Evolutionary conservation across 2,113 vertebrate species (phyloP).

Genomic region (Prunella fulvescens): DNA sequence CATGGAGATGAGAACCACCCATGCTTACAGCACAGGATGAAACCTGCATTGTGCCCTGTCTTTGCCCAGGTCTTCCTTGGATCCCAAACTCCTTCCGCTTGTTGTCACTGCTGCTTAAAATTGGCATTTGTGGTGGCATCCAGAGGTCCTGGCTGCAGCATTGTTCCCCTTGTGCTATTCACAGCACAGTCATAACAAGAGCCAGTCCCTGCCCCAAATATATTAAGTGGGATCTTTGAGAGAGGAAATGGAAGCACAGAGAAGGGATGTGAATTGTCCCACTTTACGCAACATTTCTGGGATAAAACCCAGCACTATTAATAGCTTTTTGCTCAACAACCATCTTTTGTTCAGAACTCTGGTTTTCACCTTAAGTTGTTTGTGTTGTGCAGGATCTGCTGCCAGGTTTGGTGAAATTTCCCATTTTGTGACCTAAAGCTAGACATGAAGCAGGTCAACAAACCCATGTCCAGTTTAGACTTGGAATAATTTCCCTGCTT

Average conservation of each 20-base stretch:
- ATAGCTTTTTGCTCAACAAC: slow-evolving; percentile 55
- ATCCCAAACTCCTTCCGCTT: neutral
- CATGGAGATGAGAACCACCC: neutral
- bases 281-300: slow-evolving; percentile 56
- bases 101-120: slow-evolving; percentile 32
- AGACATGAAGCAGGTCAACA: neutral
- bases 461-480: neutral
- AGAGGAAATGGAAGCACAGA: slow-evolving; percentile 48
- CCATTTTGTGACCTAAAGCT: neutral
- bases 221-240: slow-evolving; percentile 50
- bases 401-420: neutral
- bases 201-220: slow-evolving; percentile 33
- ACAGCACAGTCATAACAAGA: slow-evolving; percentile 27
- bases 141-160: neutral
- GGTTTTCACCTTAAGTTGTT: slow-evolving; percentile 50
- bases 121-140: slow-evolving; percentile 29
- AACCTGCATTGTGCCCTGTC: neutral
- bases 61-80: slow-evolving; percentile 8
- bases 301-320: slow-evolving; percentile 58
- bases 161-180: slow-evolving; percentile 52
- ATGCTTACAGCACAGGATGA: neutral
- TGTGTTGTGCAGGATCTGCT: neutral
- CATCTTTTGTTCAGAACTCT: slow-evolving; percentile 44
- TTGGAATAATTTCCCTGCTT: neutral
- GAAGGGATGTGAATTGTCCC: slow-evolving; percentile 46